Evolutionary conservation across 2,888 invertebrate genomes (phyloP).

Genomic region (Tineola bisselliella): DNA sequence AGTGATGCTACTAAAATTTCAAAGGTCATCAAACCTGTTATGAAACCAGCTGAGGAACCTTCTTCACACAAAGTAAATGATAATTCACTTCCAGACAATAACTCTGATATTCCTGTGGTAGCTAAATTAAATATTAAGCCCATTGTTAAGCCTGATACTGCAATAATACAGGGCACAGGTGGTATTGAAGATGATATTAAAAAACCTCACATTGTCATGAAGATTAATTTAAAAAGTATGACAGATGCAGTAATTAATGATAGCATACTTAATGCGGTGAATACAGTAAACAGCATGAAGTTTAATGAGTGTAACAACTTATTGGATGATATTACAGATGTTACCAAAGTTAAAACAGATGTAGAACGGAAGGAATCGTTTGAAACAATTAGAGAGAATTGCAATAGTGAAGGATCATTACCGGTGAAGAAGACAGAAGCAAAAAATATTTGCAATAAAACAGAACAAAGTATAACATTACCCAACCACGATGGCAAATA

Average conservation of each 20-base stretch:
- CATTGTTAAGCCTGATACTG: conserved; percentile 51
- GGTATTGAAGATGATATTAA: conserved; percentile 35
- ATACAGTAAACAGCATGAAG: background rate
- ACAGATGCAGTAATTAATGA: conserved; percentile 35
- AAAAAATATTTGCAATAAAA: background rate
- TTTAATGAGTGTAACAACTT: background rate
- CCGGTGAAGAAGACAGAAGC: background rate
- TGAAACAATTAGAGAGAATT: background rate
- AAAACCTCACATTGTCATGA: conserved; percentile 56
- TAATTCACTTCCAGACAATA: conserved; percentile 22
- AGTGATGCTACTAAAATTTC: background rate
- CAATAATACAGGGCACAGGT: conserved; percentile 21
- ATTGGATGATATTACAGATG: conserved; percentile 24
- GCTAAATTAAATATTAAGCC: conserved; percentile 63
- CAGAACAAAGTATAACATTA: background rate
- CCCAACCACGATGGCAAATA: background rate
- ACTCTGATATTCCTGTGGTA: conserved; percentile 38
- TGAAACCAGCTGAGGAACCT: conserved; percentile 20
- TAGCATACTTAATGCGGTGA: conserved; percentile 21
- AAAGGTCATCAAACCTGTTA: conserved; percentile 26
- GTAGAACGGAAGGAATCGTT: conserved; percentile 18
- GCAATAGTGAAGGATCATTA: background rate
- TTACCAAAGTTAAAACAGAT: conserved; percentile 30
- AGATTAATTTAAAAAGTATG: conserved; percentile 54
- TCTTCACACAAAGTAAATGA: background rate